Conservation (phyloP, 2,797 vertebrate genomes). For the Poecilia gillii region DNA sequence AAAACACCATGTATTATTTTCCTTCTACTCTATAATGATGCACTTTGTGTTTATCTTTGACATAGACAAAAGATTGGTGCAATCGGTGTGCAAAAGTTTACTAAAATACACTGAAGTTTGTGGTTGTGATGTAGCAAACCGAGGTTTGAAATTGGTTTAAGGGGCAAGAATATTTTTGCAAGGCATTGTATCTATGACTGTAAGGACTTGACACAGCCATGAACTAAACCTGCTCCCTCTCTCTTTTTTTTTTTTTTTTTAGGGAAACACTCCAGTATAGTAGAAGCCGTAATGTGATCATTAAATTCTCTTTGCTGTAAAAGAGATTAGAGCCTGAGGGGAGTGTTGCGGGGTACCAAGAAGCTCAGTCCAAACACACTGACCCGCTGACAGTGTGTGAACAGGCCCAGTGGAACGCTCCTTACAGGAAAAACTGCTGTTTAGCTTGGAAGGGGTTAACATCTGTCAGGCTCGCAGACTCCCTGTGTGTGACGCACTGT, state of each 20-base stretch:
- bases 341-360: conserved; percentile 54
- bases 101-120: not conserved
- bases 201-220: conserved; percentile 40
- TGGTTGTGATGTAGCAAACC: not conserved
- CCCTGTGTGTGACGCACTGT: conserved; percentile 81
- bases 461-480: conserved; percentile 69
- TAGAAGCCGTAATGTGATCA: conserved; percentile 69
- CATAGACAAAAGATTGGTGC: not conserved
- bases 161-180: conserved; percentile 23
- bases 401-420: conserved; percentile 58
- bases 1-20: not conserved
- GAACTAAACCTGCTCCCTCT: conserved; percentile 46
- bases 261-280: conserved; percentile 53
- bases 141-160: not conserved
- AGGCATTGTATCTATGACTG: conserved; percentile 43
- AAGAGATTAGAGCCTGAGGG: conserved; percentile 74
- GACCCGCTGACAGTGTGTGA: conserved; percentile 55
- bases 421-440: conserved; percentile 52
- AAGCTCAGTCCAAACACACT: conserved; percentile 68
- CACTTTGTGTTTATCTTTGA: not conserved
- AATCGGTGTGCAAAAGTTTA: not conserved
- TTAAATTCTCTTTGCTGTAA: conserved; percentile 73
- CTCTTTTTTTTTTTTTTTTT: conserved; percentile 16
- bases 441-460: conserved; percentile 77
- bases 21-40: not conserved